Base-by-base conservation (phyloP, 2,113 vertebrate genomes). In the Nerophis ophidion region DNA sequence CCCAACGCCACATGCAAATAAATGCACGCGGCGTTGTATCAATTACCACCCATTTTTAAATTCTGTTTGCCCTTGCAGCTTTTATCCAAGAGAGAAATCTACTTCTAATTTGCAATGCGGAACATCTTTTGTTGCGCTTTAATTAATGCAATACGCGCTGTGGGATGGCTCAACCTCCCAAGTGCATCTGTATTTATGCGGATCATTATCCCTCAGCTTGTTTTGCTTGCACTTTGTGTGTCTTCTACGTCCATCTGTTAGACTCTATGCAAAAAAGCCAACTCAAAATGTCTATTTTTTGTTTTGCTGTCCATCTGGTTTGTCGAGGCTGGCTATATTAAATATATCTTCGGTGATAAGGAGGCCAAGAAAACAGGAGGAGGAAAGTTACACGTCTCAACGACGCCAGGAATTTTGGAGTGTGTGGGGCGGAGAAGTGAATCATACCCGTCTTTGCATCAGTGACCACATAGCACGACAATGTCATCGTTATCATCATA, bases 361-460 rank as follows among this genome's bases (percentile, higher is more conserved):
- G 13, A 34, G 50, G 50, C 16, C 26, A 16, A 61, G 0, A 13
- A 70, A 65, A 35, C 13, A 64, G 26, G 38, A 15, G 71, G 36
- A 58, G 12, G 34, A 64, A 59, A 45, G 13, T 44, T 40, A 11
- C 7, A 72, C 63, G 44, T 74, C 60, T 63, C 60, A 65, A 69
- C 62, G 48, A 52, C 1, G 11, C 46, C 61, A 62, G 59, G 49
- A 69, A 63, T 53, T 56, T 53, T 56, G 42, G 26, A 12, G 62
- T 12, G 62, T 48, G 81, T 81, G 81, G 2, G 70, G 74, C 33
- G 48, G 70, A 70, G 65, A 59, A 63, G 70, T 56, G 68, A 81
- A 71, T 68, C 66, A n/a, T 15, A 35, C 33, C 38, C n/a, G 55
- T 55, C 59, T 49, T 15, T 2, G 9, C 49, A 6, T 44, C 48